Evolutionary conservation across 2,113 vertebrate species (phyloP).

Genomic region (Forbesichthys papilliferus): DNA sequence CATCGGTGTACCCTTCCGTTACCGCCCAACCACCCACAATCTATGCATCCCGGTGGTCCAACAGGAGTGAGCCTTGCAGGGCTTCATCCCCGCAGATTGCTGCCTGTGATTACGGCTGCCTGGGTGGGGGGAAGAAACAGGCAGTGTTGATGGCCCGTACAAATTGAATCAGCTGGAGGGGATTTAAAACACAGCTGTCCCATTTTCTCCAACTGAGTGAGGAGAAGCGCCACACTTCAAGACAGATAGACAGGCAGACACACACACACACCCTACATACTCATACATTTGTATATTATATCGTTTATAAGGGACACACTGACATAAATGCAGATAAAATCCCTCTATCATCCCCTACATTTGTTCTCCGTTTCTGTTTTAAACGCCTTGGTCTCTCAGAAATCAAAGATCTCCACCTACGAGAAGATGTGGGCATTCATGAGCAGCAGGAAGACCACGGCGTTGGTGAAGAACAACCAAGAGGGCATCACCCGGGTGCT

Average conservation of each 20-base stretch:
- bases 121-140: slow-evolving; percentile 54
- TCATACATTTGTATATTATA: background rate
- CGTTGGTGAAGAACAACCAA: slow-evolving; percentile 89
- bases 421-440: slow-evolving; percentile 99
- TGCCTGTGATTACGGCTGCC: slow-evolving; percentile 70
- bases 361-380: background rate
- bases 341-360: too few species aligned
- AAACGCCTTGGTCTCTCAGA: slow-evolving; percentile 73
- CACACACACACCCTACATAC: background rate
- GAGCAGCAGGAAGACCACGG: slow-evolving; percentile 94
- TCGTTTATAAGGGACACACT: background rate
- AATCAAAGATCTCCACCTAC: slow-evolving; percentile 98
- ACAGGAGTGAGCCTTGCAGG: slow-evolving; percentile 55
- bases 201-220: slow-evolving; percentile 56
- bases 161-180: slow-evolving; percentile 77
- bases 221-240: slow-evolving; percentile 21
- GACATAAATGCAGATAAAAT: background rate
- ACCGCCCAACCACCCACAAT: slow-evolving; percentile 9
- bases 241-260: background rate
- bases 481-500: slow-evolving; percentile 94
- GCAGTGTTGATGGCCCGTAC: slow-evolving; percentile 64
- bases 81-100: slow-evolving; percentile 74
- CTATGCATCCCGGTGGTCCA: slow-evolving; percentile 45
- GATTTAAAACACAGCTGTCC: slow-evolving; percentile 76
- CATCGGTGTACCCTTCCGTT: slow-evolving; percentile 27